Evolutionary conservation across 2,113 vertebrate genomes (phyloP).

Genomic region (Oncorhynchus masou): DNA sequence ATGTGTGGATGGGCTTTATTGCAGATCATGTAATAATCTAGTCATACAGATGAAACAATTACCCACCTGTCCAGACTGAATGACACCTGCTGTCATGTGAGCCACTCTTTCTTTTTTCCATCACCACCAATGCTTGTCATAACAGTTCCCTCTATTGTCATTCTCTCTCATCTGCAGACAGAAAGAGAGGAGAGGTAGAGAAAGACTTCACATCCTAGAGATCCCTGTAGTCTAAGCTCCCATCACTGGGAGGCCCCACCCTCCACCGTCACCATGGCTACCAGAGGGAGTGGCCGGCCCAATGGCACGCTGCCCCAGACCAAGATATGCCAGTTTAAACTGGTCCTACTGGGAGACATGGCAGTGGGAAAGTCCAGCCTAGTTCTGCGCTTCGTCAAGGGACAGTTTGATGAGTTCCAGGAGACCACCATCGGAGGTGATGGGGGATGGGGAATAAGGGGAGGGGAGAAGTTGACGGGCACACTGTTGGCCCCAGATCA

Average conservation of each 20-base stretch:
- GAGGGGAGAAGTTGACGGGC: no score
- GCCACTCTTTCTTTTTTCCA: no score
- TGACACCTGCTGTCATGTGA: no score
- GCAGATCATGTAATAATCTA: no score
- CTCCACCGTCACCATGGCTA: conserved; percentile 67
- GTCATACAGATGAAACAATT: no score
- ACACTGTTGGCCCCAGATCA: no score
- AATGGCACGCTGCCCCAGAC: conserved; percentile 77
- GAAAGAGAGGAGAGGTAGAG: conserved; percentile 6
- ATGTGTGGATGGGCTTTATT: no score
- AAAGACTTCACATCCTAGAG: conserved; percentile 21
- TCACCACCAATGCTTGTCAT: no score
- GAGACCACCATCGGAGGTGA: conserved; percentile 84
- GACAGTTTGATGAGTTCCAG: conserved; percentile 84
- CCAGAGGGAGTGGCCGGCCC: conserved; percentile 74
- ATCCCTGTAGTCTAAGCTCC: conserved; percentile 1
- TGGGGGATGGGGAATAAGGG: conserved; percentile 1
- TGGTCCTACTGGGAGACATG: conserved; percentile 83
- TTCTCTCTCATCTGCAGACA: no score
- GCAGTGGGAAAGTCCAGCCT: conserved; percentile 84
- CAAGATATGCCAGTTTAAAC: conserved; percentile 86
- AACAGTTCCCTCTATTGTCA: no score
- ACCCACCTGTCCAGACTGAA: no score
- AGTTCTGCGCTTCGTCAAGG: conserved; percentile 83
- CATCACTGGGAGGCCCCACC: conserved; percentile 39